Evolutionary conservation across 2,888 invertebrate genomes (phyloP), one percentile per base, ranked within the genome.

Genomic region (Pemphredon lugubris): DNA sequence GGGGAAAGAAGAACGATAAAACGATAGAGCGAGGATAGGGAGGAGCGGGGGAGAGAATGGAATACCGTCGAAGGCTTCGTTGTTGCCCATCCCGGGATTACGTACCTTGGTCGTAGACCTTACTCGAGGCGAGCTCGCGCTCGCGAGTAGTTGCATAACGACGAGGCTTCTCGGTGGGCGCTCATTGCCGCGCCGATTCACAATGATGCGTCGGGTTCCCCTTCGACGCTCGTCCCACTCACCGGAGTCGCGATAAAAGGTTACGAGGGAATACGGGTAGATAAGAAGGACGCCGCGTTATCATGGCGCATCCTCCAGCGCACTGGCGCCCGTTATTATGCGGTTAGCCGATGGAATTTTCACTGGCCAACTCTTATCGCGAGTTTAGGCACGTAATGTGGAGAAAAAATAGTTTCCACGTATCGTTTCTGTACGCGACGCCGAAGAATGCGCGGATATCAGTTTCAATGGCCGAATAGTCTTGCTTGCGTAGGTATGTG

Each of bases 21-120:
- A 32, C 37, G 40, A 23, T 18, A 21, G 6, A n/a, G 40, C 37
- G 48, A 60, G 44, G 23, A 11, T n/a, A 3, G 34, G 51, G 54
- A 42, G 63, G 34, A 23, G 45, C 30, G 30, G 39, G 26, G 14
- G 23, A 58, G 20, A 11, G 39, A 30, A 44, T 69, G 63, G 64
- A 75, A 78, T 71, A 75, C 58, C 64, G 63, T 65, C 60, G 75
- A 75, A 75, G 73, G 67, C 75, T 71, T 59, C 69, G 65, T 48
- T 64, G 64, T 72, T 78, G 81, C 75, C 81, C 83, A 84, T 84
- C 81, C 77, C 67, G 80, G 73, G 77, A 79, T 83, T 78, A 79
- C 81, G 78, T 83, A 77, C 80, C 81, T 83, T 84, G 84, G 84
- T 84, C 84, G 81, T 83, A 84, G 84, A 84, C 84, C 84, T 84